A percentile compares a stretch with the other conserved stretches of the same genome.
Conservation (phyloP, 2,888 invertebrate genomes). For the Eurois occulta region DNA sequence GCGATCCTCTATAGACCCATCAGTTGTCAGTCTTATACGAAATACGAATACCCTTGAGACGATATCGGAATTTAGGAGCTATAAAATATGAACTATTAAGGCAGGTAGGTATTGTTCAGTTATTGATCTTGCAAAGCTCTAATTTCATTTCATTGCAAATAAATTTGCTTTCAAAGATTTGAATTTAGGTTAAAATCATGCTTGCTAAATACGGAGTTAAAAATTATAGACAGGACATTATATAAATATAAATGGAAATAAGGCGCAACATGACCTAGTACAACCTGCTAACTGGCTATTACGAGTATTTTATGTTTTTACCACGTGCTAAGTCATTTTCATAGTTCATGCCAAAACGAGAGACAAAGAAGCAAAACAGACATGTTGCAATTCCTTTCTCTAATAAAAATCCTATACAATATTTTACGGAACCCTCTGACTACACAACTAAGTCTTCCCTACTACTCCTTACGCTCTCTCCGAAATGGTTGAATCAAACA, state of each 20-base stretch:
- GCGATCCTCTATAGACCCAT: constrained; percentile 10
- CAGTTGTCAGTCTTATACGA: not conserved
- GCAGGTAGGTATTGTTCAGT: too few species aligned
- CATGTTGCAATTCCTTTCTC: not conserved
- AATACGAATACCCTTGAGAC: not conserved
- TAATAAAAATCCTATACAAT: not conserved
- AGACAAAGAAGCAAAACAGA: too few species aligned
- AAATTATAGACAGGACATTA: too few species aligned
- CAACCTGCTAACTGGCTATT: too few species aligned
- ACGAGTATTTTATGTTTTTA: not conserved
- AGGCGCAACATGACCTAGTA: too few species aligned
- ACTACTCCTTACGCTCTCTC: not conserved
- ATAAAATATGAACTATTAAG: not conserved
- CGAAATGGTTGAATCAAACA: constrained; percentile 37
- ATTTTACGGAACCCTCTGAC: not conserved
- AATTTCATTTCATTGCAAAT: too few species aligned
- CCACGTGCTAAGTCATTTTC: rapidly evolving
- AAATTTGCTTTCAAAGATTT: too few species aligned
- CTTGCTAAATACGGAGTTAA: too few species aligned
- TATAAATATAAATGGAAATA: too few species aligned
- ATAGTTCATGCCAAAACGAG: not conserved
- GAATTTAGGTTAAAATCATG: too few species aligned
- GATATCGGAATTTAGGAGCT: not conserved
- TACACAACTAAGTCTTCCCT: not conserved
- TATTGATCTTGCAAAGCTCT: not conserved